Base-by-base conservation (phyloP, 2,888 invertebrate species). In the Helleia helle region DNA sequence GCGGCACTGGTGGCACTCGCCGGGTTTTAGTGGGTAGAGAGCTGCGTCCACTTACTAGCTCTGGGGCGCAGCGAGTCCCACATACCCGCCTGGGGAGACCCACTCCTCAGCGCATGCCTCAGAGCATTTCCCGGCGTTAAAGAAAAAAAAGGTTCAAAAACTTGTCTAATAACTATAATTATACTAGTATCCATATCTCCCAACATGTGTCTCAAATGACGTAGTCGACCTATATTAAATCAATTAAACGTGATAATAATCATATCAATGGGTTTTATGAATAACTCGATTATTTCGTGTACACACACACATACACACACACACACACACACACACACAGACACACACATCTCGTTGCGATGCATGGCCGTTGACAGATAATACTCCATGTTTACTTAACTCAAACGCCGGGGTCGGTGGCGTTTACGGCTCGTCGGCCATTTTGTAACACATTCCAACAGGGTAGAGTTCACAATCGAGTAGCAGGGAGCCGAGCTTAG, bases 311-410 rank as follows among this genome's bases (percentile, higher is more conserved):
- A 60, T 56, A 65, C 62, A 65, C 65, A 50, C 63, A 59, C 56
- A 65, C 63, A 62, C 63, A 62, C 59, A 64, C 55, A 62, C 59
- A 65, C 65, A 50, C 63, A 59, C 56, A 65, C 63, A 15, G 15
- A 3, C 15, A 3, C 15, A 15, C 22, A 22, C 22, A 22, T 7
- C 22, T 22, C 8, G 15, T 15, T 15, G 15, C 15, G 22, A 22
- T 22, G 75, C 71, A 76, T 77, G 79, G 70, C 74, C 79, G 83
- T 80, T 79, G 75, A 77, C 79, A 80, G 83, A 84, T 84, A 83
- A 80, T 83, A 77, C 77, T 77, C 73, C 56, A 71, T 84, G 81
- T 84, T 84, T 81, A 83, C 79, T 80, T 83, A 83, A 81, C 81
- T 71, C 76, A 70, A 75, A 70, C 73, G 75, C 59, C 71, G 75